Conservation (phyloP, 2,888 invertebrate species). For the Apamea epomidion region DNA sequence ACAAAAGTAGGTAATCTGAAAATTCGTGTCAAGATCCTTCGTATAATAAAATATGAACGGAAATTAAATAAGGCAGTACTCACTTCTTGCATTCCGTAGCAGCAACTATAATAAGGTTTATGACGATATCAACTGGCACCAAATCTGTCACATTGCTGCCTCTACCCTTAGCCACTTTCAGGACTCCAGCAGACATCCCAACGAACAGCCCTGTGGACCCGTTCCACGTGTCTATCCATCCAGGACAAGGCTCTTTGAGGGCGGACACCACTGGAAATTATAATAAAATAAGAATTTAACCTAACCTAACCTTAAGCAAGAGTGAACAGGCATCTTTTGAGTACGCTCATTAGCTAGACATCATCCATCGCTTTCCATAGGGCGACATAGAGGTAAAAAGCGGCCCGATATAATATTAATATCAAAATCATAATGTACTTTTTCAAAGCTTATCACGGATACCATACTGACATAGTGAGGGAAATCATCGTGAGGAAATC, state of each 20-base stretch:
- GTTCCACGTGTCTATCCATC: slow-evolving; percentile 74
- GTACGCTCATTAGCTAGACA: too few relatives aligned
- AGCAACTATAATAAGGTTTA: slow-evolving; percentile 69
- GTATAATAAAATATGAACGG: too few relatives aligned
- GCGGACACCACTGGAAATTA: slow-evolving; percentile 69
- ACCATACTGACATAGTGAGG: too few relatives aligned
- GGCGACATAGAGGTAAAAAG: too few relatives aligned
- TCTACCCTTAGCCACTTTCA: slow-evolving; percentile 60
- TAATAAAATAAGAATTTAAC: background rate
- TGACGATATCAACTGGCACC: slow-evolving; percentile 72
- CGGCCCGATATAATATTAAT: too few relatives aligned
- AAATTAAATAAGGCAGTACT: background rate
- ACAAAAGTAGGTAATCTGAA: background rate
- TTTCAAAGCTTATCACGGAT: too few relatives aligned
- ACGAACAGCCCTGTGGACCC: slow-evolving; percentile 70
- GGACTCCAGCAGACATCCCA: slow-evolving; percentile 64
- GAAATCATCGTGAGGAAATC: too few relatives aligned
- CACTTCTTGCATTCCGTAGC: slow-evolving; percentile 68
- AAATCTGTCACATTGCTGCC: slow-evolving; percentile 67
- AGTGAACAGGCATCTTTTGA: background rate
- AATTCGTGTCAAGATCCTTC: background rate
- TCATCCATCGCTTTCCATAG: too few relatives aligned
- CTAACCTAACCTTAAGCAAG: background rate
- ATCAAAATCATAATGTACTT: too few relatives aligned
- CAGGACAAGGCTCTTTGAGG: slow-evolving; percentile 69